Base-by-base conservation (phyloP, 2,888 invertebrate genomes). In the Limnephilus marmoratus region DNA sequence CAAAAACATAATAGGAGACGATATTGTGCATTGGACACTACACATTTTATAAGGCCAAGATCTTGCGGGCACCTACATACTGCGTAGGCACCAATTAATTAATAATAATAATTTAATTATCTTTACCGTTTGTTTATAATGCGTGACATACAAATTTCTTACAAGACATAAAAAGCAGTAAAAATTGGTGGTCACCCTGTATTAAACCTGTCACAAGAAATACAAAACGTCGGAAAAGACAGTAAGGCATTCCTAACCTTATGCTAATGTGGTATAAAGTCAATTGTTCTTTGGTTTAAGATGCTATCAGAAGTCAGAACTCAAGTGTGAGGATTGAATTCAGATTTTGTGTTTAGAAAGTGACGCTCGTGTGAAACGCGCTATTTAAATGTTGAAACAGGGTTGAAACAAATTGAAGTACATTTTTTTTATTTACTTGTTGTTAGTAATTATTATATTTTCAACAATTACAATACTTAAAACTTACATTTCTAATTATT, bases 261-360 rank as follows among this genome's bases (percentile, higher is more conserved):
- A 37, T 49, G 82, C 12, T 45, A 3, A 82, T 49, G 41, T 29
- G n/a, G 24, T 82, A 90, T 82, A 82, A 7, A 41, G n/a, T 45
- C 31, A 18, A 81, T n/a, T 82, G 24, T 49, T 41, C 31, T 82
- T 34, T 49, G 82, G n/a, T n/a, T n/a, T 24, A 15, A 37, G 82
- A 49, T 49, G 45, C 49, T 82, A 49, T 37, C 82, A 41, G 37
- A 81, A 68, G 81, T 80, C 81, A 29, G 81, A 81, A 34, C 29
- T 86, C 86, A 34, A n/a, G 86, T 86, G 86, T 86, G 88, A 49
- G 13, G 34, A 29, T 81, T 49, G 80, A 90, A 90, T 90, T 80
- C 31, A 68, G 45, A 45, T 80, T 81, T 53, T 37, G 90, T 85
- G 31, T 90, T 90, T 90, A 90, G 91, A 91, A 91, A 91, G 91